Evolutionary conservation across 2,113 vertebrate genomes (phyloP), one percentile per base, ranked within the genome.

Genomic region (Canis aureus): DNA sequence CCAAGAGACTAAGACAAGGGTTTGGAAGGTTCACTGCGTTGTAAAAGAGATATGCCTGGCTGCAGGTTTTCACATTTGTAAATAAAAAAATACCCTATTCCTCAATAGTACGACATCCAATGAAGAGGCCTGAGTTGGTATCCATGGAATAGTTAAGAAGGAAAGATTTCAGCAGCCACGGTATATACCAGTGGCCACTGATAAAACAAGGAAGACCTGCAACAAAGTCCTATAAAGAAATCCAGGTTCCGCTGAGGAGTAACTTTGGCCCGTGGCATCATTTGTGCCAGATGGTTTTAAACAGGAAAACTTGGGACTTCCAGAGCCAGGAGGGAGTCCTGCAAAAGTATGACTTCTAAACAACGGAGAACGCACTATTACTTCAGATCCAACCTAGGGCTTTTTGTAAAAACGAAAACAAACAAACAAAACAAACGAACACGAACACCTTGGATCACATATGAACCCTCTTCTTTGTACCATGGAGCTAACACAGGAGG

Each of bases 11-110:
- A 98, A 97, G 96, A 97, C 97, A 97, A 98, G 94, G 98, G 97
- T 97, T 98, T 98, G 97, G 97, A 98, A 98, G 98, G 98, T 98
- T 98, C 98, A 98, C 97, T 98, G 98, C 97, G 85, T 97, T 98
- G 96, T 97, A 97, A 98, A 97, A 97, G 97, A 98, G 94, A 98
- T 90, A 97, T 97, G 96, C 94, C 98, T 95, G 91, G 94, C 96
- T 98, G 97, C 93, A 97, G 97, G 97, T 96, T 97, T 98, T 95
- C 90, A 95, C 95, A 98, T 97, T 98, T 97, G 92, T 96, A 95
- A 98, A 87, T 94, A 91, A 95, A 98, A 96, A 96, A 96, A 91
- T 71, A 67, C 27, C 38, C 35, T 49, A n/a, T 89, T 92, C 38
- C 64, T 93, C 76, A 94, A 82, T 17, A 93, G 51, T 32, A 83